Percentiles rank a stretch among this genome's conserved stretches.
Conservation (phyloP, 2,888 invertebrate genomes). For the Philhelius pedissequus region DNA sequence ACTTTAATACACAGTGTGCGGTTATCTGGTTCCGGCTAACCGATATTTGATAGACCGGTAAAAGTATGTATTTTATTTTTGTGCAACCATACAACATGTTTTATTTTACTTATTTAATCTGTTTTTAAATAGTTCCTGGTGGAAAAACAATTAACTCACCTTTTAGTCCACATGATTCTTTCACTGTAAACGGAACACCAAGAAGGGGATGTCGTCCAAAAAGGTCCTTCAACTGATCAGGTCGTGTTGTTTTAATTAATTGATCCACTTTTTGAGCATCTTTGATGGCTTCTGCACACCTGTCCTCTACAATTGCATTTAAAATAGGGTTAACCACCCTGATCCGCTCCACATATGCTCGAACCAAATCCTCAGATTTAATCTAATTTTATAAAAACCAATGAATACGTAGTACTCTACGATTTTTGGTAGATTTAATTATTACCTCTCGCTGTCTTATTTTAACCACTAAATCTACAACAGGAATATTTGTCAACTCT, state of each 20-base stretch:
- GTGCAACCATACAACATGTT: too few species aligned
- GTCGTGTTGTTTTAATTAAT: conserved; percentile 70
- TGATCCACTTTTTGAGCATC: conserved; percentile 84
- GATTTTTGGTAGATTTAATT: not conserved
- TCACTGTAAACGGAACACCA: conserved; percentile 90
- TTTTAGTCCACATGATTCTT: conserved; percentile 87
- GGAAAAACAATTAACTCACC: conserved; percentile 79
- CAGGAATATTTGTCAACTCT: conserved; percentile 69
- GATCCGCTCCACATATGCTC: conserved; percentile 83
- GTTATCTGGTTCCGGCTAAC: too few species aligned
- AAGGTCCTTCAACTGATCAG: conserved; percentile 66
- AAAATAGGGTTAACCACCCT: conserved; percentile 83
- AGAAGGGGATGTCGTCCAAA: conserved; percentile 83
- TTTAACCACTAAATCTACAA: conserved; percentile 70
- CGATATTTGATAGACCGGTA: too few species aligned
- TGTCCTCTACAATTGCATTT: conserved; percentile 85
- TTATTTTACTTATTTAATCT: too few species aligned
- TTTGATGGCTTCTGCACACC: conserved; percentile 83
- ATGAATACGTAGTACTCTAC: not conserved
- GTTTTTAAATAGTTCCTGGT: too few species aligned
- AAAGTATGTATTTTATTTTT: too few species aligned
- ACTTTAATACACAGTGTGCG: too few species aligned
- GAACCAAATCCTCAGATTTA: conserved; percentile 82
- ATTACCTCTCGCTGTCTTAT: conserved; percentile 72
- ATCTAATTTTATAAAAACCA: conserved; percentile 78